phyloP scores from a whole-genome alignment of 1,140 invertebrate species.

The Apocrypta bakeri region DNA sequence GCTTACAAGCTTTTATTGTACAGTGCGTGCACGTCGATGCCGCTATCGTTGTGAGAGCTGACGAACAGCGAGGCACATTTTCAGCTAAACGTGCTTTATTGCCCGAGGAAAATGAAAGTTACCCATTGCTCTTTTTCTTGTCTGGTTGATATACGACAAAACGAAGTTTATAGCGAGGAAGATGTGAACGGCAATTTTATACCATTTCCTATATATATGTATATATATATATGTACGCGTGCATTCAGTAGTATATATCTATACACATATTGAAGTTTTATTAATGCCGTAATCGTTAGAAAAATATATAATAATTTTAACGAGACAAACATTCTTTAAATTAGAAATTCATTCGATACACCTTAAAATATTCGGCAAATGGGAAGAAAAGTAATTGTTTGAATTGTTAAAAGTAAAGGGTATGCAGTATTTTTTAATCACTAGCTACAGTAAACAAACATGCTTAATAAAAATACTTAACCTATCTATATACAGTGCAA shows the following conservation, averaged over 20 bases:
- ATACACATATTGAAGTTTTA: no score
- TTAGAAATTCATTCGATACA: no score
- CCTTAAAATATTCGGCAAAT: no score
- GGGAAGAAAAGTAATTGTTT: no score
- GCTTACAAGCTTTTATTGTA: neutral
- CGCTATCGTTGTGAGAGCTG: neutral
- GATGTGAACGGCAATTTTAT: no score
- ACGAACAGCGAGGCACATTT: neutral
- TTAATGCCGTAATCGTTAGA: no score
- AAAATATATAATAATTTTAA: no score
- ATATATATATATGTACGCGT: no score
- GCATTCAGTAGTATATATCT: no score
- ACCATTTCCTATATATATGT: no score
- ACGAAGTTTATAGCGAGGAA: neutral
- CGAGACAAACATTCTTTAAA: no score
- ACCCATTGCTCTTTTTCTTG: neutral
- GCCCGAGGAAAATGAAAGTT: conserved; percentile 5
- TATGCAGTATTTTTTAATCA: neutral
- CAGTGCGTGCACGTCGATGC: neutral
- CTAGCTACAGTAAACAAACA: neutral
- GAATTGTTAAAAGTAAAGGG: no score
- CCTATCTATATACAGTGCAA: neutral
- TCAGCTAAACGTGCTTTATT: neutral
- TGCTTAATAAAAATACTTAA: neutral
- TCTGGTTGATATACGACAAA: neutral